Percentiles rank a stretch among this genome's conserved stretches.
phyloP scores from a whole-genome alignment of 2,113 vertebrate species.

The Dryoscopus gambensis region DNA sequence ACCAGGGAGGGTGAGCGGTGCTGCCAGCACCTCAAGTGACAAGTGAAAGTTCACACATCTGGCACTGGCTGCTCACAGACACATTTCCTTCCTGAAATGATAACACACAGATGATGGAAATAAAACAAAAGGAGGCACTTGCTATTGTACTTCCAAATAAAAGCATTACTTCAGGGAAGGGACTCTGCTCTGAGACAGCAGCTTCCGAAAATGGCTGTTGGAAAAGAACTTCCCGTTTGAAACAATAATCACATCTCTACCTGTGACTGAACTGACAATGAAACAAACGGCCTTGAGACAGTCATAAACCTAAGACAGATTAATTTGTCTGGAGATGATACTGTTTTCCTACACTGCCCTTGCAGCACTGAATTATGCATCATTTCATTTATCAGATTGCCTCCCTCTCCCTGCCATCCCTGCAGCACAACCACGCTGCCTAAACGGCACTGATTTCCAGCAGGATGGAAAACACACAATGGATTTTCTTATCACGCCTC shows the following conservation, averaged over 20 bases:
- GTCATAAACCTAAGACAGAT: background rate
- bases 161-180: background rate
- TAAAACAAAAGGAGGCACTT: background rate
- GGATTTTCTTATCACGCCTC: slow-evolving; percentile 20
- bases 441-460: slow-evolving; percentile 20
- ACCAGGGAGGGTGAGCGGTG: background rate
- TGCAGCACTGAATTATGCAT: slow-evolving; percentile 48
- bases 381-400: slow-evolving; percentile 39
- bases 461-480: slow-evolving; percentile 41
- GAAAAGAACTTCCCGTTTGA: slow-evolving; percentile 33
- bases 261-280: background rate
- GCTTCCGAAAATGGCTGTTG: background rate
- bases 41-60: background rate
- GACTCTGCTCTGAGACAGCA: slow-evolving; percentile 13
- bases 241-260: slow-evolving; percentile 37
- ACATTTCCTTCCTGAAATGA: background rate
- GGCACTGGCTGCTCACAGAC: background rate
- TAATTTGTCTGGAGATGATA: slow-evolving; percentile 23
- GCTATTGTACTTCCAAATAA: background rate
- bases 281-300: slow-evolving; percentile 3
- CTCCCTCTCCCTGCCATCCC: background rate
- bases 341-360: slow-evolving; percentile 9
- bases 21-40: background rate
- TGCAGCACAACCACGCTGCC: background rate
- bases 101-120: background rate